Conservation (phyloP, 2,888 invertebrate genomes). For the Dorcus hopei region DNA sequence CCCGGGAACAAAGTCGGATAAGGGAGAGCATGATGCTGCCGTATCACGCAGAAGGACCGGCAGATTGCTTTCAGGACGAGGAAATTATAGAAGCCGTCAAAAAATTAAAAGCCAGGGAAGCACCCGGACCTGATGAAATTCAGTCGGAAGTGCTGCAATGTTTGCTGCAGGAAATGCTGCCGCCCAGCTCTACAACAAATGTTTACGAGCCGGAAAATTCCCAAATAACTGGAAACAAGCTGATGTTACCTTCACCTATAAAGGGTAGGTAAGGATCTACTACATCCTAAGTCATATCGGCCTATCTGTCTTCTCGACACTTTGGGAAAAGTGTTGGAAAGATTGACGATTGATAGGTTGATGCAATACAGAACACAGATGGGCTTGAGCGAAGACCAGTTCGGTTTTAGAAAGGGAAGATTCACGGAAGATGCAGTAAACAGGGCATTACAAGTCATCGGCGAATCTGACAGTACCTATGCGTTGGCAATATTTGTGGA, state of each 20-base stretch:
- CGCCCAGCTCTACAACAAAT: conserved; percentile 15
- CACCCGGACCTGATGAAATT: conserved; percentile 12
- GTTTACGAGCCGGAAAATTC: conserved; percentile 8
- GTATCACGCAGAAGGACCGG: not conserved
- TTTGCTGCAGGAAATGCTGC: not conserved
- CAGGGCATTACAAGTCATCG: not conserved
- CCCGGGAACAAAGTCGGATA: not conserved
- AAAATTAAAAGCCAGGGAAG: not conserved
- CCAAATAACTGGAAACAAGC: conserved; percentile 16
- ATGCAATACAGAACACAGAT: too few relatives aligned
- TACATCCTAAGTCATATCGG: not conserved
- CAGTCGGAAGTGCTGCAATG: conserved; percentile 2
- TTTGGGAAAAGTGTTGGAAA: conserved; percentile 4
- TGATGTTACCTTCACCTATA: conserved; percentile 8
- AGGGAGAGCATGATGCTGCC: not conserved
- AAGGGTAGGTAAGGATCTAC: conserved; percentile 3
- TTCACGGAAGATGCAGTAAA: conserved; percentile 10
- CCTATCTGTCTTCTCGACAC: not conserved
- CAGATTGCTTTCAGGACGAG: not conserved
- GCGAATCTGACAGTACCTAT: conserved; percentile 1
- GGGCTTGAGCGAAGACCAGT: conserved; percentile 4
- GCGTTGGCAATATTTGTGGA: conserved; percentile 8
- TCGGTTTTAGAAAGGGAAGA: conserved; percentile 4
- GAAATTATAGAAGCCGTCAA: conserved; percentile 6
- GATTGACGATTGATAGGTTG: not conserved